Base-by-base conservation (phyloP, 2,888 invertebrate species). In the Ceratothoa steindachneri region DNA sequence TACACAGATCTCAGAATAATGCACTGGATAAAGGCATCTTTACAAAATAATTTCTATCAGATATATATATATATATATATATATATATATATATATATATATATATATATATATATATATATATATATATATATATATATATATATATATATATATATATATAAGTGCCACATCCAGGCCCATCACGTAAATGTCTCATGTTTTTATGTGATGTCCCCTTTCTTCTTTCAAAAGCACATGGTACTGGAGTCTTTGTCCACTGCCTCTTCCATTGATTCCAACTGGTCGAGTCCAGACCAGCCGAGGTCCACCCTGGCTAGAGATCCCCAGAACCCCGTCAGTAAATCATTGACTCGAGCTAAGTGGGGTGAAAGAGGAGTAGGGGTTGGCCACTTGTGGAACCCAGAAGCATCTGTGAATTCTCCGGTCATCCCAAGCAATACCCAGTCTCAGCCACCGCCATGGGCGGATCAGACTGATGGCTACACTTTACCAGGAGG, bases 291-390 rank as follows among this genome's bases (percentile, higher is more conserved):
- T 41, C 55, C 55, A 7, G 55, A 55, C 15, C 55, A 12, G 12
- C 15, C 55, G 5, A 55, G 19, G 19, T 12, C 55, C 5, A 7
- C 55, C 5, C 55, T 19, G 7, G 7, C 5, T 5, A 55, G 55
- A 22, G 55, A 55, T 12, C 7, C 24, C 55, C 19, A 12, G 12
- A 55, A 22, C 19, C 55, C 7, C 7, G 55, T 7, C 7, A 55
- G 19, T 22, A 55, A 55, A 55, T 19, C 19, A 5, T 22, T 55
- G 19, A 19, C 71, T 3, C 86, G 91, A 1, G 88, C 88, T 0
- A 89, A 90, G 80, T 92, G 92, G 92, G 90, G 90, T 9, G 91
- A 90, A 83, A 87, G 89, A 74, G 89, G 89, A 0, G 88, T 89
- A 30, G 89, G 89, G 64, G 88, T 89, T 1, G 89, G 89, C 15